Evolutionary conservation across 2,888 invertebrate species (phyloP).

Genomic region (Lysandra coridon): DNA sequence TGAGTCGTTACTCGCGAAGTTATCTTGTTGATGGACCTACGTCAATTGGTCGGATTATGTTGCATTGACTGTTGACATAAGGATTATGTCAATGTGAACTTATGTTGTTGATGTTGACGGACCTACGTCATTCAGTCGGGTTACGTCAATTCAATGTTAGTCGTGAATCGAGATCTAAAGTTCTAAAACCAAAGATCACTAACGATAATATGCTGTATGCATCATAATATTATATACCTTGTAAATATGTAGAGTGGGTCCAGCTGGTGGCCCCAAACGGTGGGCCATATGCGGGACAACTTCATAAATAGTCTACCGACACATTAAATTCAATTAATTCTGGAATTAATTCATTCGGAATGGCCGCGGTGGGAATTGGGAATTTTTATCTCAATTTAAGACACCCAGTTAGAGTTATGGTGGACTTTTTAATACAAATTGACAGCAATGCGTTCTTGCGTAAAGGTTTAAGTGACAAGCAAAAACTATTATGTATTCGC

Average conservation of each 20-base stretch:
- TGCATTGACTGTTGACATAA: no score
- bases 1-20: not conserved
- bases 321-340: constrained; percentile 13
- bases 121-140: no score
- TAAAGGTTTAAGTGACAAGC: no score
- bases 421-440: constrained; percentile 10
- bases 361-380: not conserved
- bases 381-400: constrained; percentile 12
- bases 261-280: not conserved
- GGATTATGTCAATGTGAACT: no score
- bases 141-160: no score
- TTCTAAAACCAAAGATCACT: not conserved
- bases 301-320: not conserved
- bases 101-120: no score
- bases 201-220: no score
- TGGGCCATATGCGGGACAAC: not conserved
- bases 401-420: not conserved
- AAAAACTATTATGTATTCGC: no score
- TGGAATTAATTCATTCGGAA: not conserved
- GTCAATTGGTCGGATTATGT: no score
- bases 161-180: not conserved
- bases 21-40: no score
- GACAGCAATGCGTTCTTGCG: not conserved
- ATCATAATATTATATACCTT: not conserved
- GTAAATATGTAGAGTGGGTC: not conserved